These are phyloP conservation scores for Adineta ricciae DNA, from an alignment of 2,888 invertebrate genomes.

Conservation along the genomic window DNA sequence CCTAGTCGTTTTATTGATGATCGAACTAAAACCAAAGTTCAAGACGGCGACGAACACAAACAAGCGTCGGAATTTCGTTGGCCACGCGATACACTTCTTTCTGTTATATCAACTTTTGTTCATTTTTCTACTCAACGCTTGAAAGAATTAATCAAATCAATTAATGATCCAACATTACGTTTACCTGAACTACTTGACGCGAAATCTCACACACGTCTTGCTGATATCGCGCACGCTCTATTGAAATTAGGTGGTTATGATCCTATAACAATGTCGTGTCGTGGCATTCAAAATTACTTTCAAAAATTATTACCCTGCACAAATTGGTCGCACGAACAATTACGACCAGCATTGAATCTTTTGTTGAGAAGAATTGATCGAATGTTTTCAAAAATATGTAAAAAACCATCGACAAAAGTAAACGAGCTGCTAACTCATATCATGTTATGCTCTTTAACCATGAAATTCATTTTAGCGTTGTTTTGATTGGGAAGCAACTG, in stretches of 20 bases:
- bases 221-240: slow-evolving; percentile 89
- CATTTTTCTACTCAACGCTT: slow-evolving; percentile 70
- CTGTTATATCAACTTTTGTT: slow-evolving; percentile 83
- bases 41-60: slow-evolving; percentile 53
- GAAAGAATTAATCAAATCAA: slow-evolving; percentile 71
- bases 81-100: slow-evolving; percentile 81
- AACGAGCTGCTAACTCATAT: neutral
- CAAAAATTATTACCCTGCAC: slow-evolving; percentile 70
- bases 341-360: slow-evolving; percentile 79
- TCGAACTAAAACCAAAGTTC: neutral
- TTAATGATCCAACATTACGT: slow-evolving; percentile 71
- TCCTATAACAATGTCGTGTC: slow-evolving; percentile 87
- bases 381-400: slow-evolving; percentile 89
- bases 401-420: slow-evolving; percentile 62
- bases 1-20: slow-evolving; percentile 22
- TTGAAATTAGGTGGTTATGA: slow-evolving; percentile 87
- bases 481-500: slow-evolving; percentile 32
- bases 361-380: slow-evolving; percentile 85
- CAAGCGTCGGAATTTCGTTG: slow-evolving; percentile 54
- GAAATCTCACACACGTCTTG: slow-evolving; percentile 86
- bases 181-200: slow-evolving; percentile 80
- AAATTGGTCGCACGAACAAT: slow-evolving; percentile 85
- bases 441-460: too few relatives aligned
- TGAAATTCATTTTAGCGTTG: neutral
- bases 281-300: slow-evolving; percentile 66